Conservation (phyloP, 53 echinoderm and acorn worm genomes). For the Mesocentrotus franciscanus region DNA sequence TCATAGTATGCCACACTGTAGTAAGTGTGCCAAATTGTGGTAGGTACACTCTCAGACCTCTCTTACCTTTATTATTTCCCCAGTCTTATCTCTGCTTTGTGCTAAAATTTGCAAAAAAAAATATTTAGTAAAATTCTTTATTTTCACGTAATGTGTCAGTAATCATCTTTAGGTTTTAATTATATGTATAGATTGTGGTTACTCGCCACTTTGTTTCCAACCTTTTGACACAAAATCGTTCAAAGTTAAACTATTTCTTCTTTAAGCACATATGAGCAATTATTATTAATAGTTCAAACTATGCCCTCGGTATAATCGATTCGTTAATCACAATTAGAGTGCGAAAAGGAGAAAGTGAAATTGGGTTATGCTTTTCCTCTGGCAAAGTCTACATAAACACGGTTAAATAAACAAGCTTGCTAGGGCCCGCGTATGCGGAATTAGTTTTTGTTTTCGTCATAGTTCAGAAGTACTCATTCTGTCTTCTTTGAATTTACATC, state of each 20-base stretch:
- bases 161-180: no score
- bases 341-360: neutral
- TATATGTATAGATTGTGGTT: neutral
- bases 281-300: neutral
- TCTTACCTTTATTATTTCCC: no score
- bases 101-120: no score
- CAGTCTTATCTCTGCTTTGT: no score
- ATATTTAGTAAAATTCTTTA: no score
- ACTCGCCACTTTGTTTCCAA: neutral
- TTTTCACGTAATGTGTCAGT: no score
- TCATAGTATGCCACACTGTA: neutral
- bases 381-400: slow-evolving; percentile 38
- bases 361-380: slow-evolving; percentile 31
- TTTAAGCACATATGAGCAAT: neutral
- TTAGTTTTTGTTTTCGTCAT: neutral
- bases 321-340: neutral
- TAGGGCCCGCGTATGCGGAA: neutral
- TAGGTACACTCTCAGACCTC: neutral
- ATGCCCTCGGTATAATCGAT: neutral
- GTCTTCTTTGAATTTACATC: neutral
- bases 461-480: neutral
- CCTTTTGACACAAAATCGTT: neutral
- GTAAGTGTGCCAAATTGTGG: neutral
- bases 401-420: slow-evolving; percentile 35
- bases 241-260: neutral